Evolutionary conservation across 2,888 invertebrate genomes (phyloP), one percentile per base, ranked within the genome.

Genomic region (Drosophila vallismaia): DNA sequence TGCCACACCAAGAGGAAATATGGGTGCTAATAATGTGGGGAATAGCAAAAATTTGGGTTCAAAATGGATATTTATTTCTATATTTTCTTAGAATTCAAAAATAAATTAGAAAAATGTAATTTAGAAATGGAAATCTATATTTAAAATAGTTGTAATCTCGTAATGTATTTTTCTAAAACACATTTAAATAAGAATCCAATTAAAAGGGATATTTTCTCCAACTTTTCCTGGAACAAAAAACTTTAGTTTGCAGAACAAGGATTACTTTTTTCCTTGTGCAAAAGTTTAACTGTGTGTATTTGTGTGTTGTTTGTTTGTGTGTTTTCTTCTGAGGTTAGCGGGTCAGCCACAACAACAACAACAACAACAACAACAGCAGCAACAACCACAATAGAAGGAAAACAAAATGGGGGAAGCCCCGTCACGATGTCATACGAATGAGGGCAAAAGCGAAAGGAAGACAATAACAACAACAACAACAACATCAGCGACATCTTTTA

Each of bases 251-350:
- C 12, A 12, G 12, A 36, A 36, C 6, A n/a, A 36, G 36, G 36
- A 36, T 36, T 2, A 6, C 12, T 36, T 36, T 36, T 36, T 12
- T 36, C n/a, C n/a, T 36, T 36, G 19, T 42, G 40, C 14, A 42
- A 14, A 42, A 19, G 40, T 42, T 5, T 2, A 10, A 40, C 14
- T 7, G 40, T 7, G 40, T 40, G 40, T 2, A 8, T 8, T 14
- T 58, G 40, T 31, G 12, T 29, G 29, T 46, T 59, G 26, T n/a
- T 53, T 53, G 8, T 19, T 52, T 62, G 53, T 74, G 76, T 71
- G 73, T 73, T 55, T 51, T 58, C 76, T 86, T 58, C 76, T 86
- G 88, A 85, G 89, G 89, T 89, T 89, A 89, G 80, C 80, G 81
- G 89, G 89, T 89, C 89, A 89, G 84, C 83, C 75, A 54, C 76